Conservation (phyloP, 2,888 invertebrate species). For the Hemaris fuciformis region DNA sequence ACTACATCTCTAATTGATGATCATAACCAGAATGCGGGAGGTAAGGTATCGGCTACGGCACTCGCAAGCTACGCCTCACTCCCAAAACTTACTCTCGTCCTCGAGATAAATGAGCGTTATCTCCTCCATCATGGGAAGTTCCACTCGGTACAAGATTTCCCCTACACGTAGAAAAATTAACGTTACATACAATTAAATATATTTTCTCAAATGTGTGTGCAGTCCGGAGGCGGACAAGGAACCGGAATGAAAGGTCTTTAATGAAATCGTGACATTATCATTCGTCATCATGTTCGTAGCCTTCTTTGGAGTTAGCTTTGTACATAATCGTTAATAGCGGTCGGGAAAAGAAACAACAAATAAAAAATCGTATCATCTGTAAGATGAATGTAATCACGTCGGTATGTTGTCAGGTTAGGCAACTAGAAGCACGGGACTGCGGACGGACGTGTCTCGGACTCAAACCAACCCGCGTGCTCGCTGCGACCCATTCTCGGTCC, state of each 20-base stretch:
- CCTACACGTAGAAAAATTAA: slow-evolving; percentile 84
- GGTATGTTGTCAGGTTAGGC: slow-evolving; percentile 60
- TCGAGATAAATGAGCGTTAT: slow-evolving; percentile 96
- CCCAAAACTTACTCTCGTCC: slow-evolving; percentile 88
- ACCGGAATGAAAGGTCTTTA: background rate
- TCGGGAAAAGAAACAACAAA: slow-evolving; percentile 63
- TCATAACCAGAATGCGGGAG: slow-evolving; percentile 83
- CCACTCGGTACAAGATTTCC: slow-evolving; percentile 96
- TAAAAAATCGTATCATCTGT: slow-evolving; percentile 51
- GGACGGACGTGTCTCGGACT: slow-evolving; percentile 49
- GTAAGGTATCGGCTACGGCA: slow-evolving; percentile 82
- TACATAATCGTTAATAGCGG: slow-evolving; percentile 60
- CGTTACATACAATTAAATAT: slow-evolving; percentile 71
- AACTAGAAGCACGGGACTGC: slow-evolving; percentile 79
- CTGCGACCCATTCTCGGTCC: slow-evolving; percentile 54
- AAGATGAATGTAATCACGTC: slow-evolving; percentile 42
- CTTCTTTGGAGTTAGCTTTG: slow-evolving; percentile 21
- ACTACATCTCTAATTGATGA: slow-evolving; percentile 82
- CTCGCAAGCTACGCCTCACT: slow-evolving; percentile 85
- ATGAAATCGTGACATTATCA: background rate
- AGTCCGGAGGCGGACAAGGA: slow-evolving; percentile 15
- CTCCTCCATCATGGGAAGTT: slow-evolving; percentile 96
- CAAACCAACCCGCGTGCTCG: slow-evolving; percentile 60
- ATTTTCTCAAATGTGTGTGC: slow-evolving; percentile 14
- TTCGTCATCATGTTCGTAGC: slow-evolving; percentile 4